These are phyloP conservation scores for Schizotus pectinicornis DNA, from an alignment of 2,888 invertebrate species.

Conservation along the genomic window DNA sequence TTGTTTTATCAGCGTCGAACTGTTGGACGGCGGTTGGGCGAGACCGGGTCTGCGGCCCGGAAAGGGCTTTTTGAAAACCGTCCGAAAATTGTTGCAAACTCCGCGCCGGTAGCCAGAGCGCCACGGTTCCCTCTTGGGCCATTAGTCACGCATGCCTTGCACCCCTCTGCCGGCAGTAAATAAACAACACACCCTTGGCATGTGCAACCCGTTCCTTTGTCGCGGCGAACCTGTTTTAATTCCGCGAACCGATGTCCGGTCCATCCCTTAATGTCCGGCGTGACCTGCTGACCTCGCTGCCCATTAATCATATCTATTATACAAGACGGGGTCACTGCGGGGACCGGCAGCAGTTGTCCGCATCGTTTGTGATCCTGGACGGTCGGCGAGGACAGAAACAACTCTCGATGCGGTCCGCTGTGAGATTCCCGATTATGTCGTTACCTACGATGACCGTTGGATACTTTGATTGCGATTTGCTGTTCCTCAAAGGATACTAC, in stretches of 20 bases:
- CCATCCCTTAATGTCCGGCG: slow-evolving; percentile 58
- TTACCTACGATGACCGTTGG: slow-evolving; percentile 58
- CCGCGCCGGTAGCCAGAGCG: neutral
- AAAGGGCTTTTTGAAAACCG: no score
- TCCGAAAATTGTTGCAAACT: neutral
- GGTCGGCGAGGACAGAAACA: neutral
- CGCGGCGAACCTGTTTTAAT: slow-evolving; percentile 52
- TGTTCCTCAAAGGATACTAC: slow-evolving; percentile 51
- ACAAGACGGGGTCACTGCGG: slow-evolving; percentile 51
- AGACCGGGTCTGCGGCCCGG: no score
- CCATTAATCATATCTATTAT: slow-evolving; percentile 61
- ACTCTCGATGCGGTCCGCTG: slow-evolving; percentile 38
- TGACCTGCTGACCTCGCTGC: slow-evolving; percentile 58
- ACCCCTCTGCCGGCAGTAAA: slow-evolving; percentile 49
- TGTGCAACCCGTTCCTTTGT: slow-evolving; percentile 51
- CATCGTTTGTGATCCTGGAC: slow-evolving; percentile 13
- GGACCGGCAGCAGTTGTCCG: slow-evolving; percentile 16
- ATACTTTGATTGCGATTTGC: slow-evolving; percentile 50
- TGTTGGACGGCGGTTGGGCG: neutral
- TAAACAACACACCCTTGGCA: slow-evolving; percentile 53
- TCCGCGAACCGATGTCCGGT: slow-evolving; percentile 54
- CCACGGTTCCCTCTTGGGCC: slow-evolving; percentile 25
- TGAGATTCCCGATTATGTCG: slow-evolving; percentile 58
- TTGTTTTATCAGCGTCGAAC: no score
- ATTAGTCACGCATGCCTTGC: slow-evolving; percentile 54